A percentile compares a stretch with the other conserved stretches of the same genome.
Conservation (phyloP, 2,797 vertebrate species). For the Girardinus metallicus region DNA sequence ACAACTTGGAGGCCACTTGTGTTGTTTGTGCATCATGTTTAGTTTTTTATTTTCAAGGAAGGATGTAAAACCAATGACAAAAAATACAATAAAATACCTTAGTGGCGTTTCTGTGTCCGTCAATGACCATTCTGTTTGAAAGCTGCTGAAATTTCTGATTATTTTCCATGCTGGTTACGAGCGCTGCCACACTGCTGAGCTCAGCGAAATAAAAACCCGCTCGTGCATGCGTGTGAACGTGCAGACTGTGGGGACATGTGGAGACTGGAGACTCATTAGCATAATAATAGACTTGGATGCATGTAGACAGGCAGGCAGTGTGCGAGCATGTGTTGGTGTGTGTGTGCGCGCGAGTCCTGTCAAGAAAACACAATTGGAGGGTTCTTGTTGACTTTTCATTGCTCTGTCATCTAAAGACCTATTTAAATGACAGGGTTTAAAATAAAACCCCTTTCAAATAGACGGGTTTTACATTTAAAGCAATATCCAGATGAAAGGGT, state of each 20-base stretch:
- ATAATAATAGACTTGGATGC: constrained; percentile 84
- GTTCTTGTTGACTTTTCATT: constrained; percentile 84
- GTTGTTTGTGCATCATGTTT: constrained; percentile 9
- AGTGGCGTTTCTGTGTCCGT: constrained; percentile 23
- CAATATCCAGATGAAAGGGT: constrained; percentile 71
- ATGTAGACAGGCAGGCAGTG: constrained; percentile 67
- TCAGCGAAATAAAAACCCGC: constrained; percentile 60
- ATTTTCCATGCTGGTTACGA: constrained; percentile 54
- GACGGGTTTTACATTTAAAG: constrained; percentile 75
- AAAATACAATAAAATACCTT: constrained; percentile 9
- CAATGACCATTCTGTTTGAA: constrained; percentile 50
- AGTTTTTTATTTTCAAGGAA: constrained; percentile 9
- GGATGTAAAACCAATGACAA: not conserved
- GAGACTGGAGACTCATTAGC: constrained; percentile 81
- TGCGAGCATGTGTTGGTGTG: constrained; percentile 35
- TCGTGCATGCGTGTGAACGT: constrained; percentile 23
- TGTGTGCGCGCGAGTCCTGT: constrained; percentile 50
- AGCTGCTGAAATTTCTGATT: constrained; percentile 61
- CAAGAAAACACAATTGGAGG: constrained; percentile 76
- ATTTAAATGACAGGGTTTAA: constrained; percentile 77
- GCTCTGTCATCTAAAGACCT: constrained; percentile 70
- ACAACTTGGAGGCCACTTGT: not conserved
- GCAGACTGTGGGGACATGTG: constrained; percentile 71
- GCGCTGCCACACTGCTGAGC: constrained; percentile 68
- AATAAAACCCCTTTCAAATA: constrained; percentile 75